Base-by-base conservation (phyloP, 1,140 invertebrate genomes). In the Heliconius melpomene region DNA sequence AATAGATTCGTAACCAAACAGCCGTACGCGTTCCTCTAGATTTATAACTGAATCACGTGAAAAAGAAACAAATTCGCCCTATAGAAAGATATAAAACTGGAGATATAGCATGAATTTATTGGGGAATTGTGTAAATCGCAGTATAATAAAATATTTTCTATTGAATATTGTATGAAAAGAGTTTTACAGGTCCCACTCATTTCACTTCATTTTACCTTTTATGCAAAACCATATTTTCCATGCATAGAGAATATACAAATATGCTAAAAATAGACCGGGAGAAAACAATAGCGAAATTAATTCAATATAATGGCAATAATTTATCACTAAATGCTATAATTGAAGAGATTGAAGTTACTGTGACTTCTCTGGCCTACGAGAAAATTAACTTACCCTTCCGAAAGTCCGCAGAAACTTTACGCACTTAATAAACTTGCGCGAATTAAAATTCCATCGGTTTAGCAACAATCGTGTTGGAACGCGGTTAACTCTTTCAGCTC, bases 1-100 rank as follows among this genome's bases (percentile, higher is more conserved):
- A 94, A 94, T 94, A 92, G 90, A 93, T 94, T 92, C 91, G 90
- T 90, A 91, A 93, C 90, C 91, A 90, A 93, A 93, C 91, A 88
- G 91, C 87, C 89, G 89, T 90, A 91, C 89, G 88, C 91, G 89
- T 89, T 87, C 79, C 85, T 86, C 85, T 89, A 90, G 89, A 91
- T 93, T 91, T 92, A 93, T 93, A 93, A 93, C 91, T 91, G 88
- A 88, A 91, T 91, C 90, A 92, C 91, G 91, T 89, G 89, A 86
- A 91, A 91, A 92, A 91, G 89, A 93, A 93, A 90, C 91, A 93
- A 93, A 93, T 92, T 92, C 90, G 86, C 86, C 88, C 86, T 87
- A 87, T 88, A 89, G 81, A 87, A 86, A 86, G 90, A 91, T 91
- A 93, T 93, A 93, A 93, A 94, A 93, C 83, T 82, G 85, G 82